Evolutionary conservation across 2,797 vertebrate genomes (phyloP).

Genomic region (Neopelma chrysocephalum): DNA sequence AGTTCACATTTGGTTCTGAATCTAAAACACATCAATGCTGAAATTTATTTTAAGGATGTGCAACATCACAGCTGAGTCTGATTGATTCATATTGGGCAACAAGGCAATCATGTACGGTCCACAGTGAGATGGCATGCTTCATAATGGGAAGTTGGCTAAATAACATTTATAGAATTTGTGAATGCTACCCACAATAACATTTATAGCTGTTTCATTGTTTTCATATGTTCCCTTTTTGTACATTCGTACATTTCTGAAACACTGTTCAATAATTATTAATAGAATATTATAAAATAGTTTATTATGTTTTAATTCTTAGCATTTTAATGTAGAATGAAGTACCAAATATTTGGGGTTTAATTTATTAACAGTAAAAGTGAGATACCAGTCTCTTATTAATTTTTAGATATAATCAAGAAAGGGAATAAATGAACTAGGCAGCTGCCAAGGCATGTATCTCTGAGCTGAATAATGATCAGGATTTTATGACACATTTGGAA

Average conservation of each 20-base stretch:
- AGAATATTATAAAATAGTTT: background rate
- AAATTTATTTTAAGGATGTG: background rate
- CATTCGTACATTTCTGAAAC: background rate
- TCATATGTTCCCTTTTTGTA: background rate
- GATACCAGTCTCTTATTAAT: background rate
- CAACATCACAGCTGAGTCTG: background rate
- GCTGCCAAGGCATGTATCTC: background rate
- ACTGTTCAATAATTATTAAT: background rate
- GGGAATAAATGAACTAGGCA: background rate
- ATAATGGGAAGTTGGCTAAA: background rate
- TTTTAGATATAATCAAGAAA: background rate
- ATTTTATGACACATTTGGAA: conserved; percentile 7
- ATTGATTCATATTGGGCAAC: background rate
- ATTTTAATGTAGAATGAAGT: background rate
- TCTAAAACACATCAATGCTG: background rate
- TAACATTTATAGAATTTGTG: background rate
- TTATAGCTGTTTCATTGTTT: background rate
- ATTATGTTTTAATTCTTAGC: background rate
- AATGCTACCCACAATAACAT: background rate
- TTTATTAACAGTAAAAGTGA: background rate
- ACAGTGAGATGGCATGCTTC: background rate
- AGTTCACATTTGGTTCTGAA: background rate
- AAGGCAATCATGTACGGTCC: background rate
- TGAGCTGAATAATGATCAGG: background rate
- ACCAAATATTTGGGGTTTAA: background rate